A percentile compares a stretch with the other conserved stretches of the same genome.
phyloP scores from a whole-genome alignment of 1,140 invertebrate species.

The Bombus affinis region DNA sequence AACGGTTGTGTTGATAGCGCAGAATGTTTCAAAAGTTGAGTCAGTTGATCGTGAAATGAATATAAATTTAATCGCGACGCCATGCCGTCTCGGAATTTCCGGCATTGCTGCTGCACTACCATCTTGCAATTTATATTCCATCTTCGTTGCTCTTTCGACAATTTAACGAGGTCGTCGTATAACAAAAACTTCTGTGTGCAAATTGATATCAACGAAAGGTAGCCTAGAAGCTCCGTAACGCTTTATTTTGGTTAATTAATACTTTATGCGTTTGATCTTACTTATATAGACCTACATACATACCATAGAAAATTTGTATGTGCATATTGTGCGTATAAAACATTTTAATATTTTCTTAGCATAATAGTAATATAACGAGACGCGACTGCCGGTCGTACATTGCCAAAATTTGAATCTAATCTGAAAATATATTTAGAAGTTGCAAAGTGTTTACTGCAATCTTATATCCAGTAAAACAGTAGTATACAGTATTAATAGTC shows the following conservation, averaged over 20 bases:
- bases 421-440: no score
- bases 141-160: slow-evolving; percentile 3
- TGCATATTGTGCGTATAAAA: no score
- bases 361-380: no score
- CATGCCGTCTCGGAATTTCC: slow-evolving; percentile 33
- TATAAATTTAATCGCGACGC: slow-evolving; percentile 19
- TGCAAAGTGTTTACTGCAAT: no score
- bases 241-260: neutral
- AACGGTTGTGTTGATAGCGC: neutral
- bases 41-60: slow-evolving; percentile 16
- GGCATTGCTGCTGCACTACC: neutral
- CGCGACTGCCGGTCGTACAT: no score
- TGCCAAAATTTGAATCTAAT: no score
- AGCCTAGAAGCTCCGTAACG: neutral
- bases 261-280: neutral
- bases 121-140: slow-evolving; percentile 8
- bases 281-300: no score
- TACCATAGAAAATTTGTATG: no score
- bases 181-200: neutral
- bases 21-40: slow-evolving; percentile 25
- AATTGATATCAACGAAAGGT: neutral
- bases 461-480: no score
- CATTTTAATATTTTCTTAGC: no score
- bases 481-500: no score
- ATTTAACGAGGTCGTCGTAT: slow-evolving; percentile 12